Percentiles rank a stretch among this genome's conserved stretches.
phyloP scores from a whole-genome alignment of 2,888 invertebrate species.

The Dugesia japonica region DNA sequence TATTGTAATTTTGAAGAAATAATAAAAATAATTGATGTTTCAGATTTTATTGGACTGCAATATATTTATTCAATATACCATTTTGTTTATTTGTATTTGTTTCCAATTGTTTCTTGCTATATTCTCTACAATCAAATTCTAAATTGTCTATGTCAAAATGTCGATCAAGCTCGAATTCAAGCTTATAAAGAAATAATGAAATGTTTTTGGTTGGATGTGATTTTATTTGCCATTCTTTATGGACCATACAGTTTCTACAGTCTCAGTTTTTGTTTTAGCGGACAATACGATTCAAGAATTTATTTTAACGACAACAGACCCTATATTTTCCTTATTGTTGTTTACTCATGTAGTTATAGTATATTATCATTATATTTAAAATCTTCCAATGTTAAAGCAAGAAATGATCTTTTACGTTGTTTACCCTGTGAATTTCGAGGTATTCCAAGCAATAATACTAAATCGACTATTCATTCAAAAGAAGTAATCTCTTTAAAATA shows the following conservation, averaged over 20 bases:
- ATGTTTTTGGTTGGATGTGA: neutral
- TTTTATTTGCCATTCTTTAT: neutral
- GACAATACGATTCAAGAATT: neutral
- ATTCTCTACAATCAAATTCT: neutral
- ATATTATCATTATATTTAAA: neutral
- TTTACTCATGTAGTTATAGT: neutral
- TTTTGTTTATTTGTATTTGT: constrained; percentile 4
- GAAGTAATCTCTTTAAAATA: neutral
- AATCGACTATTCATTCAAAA: neutral
- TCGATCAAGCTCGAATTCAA: neutral
- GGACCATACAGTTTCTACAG: neutral
- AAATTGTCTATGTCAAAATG: neutral
- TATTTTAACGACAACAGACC: neutral
- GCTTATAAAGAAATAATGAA: neutral
- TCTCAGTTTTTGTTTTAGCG: neutral
- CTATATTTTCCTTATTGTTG: neutral
- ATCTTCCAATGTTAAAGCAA: neutral
- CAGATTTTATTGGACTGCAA: neutral
- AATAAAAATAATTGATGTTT: neutral
- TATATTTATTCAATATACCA: neutral
- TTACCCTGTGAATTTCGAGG: neutral
- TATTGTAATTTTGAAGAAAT: neutral
- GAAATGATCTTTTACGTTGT: neutral
- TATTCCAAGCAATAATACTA: neutral
- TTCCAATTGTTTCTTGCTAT: neutral